phyloP scores from a whole-genome alignment of 2,888 invertebrate species.

The Drepanosiphum platanoidis region DNA sequence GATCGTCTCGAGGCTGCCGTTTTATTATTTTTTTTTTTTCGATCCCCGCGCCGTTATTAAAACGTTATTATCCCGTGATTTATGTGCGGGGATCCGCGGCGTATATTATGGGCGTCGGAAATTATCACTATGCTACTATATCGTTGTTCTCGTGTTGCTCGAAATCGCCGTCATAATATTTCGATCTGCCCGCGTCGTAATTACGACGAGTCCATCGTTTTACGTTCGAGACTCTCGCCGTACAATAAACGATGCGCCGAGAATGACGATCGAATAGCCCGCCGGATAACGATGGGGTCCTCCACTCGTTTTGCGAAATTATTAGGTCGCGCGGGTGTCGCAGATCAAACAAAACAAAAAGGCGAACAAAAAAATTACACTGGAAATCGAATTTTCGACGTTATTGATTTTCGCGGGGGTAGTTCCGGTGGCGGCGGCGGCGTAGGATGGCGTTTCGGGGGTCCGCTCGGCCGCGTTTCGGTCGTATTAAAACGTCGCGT shows the following conservation, averaged over 20 bases:
- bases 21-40: no score
- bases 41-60: background rate
- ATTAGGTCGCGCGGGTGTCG: background rate
- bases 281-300: background rate
- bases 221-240: constrained; percentile 23
- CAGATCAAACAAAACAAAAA: no score
- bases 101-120: constrained; percentile 3
- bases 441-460: no score
- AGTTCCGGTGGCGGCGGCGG: no score
- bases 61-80: constrained; percentile 6
- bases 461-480: no score
- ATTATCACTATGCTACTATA: no score
- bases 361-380: no score
- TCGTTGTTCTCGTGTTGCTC: no score
- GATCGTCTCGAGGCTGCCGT: no score
- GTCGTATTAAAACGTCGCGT: no score
- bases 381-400: no score
- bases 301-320: background rate
- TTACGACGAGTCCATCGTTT: constrained; percentile 28
- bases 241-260: background rate
- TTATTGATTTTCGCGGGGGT: no score
- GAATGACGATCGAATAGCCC: constrained; percentile 8
- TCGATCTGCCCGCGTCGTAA: constrained; percentile 19
- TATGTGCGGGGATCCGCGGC: background rate
- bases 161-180: constrained; percentile 18